Percentiles rank a stretch among this genome's conserved stretches.
Evolutionary conservation across 2,797 vertebrate species (phyloP).

Genomic region (Chelonia mydas): DNA sequence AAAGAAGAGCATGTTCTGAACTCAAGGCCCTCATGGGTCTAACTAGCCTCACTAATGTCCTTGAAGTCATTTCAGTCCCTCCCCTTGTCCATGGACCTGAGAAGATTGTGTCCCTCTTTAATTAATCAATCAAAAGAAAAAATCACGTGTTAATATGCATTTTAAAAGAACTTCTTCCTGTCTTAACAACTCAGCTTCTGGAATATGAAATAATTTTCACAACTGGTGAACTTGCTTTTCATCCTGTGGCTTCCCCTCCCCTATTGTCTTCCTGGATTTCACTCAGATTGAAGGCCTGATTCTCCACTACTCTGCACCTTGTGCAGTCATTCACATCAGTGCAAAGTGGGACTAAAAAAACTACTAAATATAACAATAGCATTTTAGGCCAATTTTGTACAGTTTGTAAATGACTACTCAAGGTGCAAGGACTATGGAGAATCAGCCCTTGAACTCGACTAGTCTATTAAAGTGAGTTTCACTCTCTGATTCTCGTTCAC

Average conservation of each 20-base stretch:
- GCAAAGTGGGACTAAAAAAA: neutral
- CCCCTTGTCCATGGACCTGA: neutral
- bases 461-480: neutral
- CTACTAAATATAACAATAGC: neutral
- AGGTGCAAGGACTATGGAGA: neutral
- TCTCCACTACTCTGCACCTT: neutral
- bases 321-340: neutral
- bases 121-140: neutral
- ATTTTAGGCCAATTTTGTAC: neutral
- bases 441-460: neutral
- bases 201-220: neutral
- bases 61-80: neutral
- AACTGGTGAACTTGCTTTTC: neutral
- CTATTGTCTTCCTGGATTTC: neutral
- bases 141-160: neutral
- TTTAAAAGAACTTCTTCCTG: neutral
- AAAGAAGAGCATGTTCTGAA: neutral
- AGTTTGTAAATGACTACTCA: neutral
- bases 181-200: neutral
- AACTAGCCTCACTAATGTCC: neutral
- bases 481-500: neutral
- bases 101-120: neutral
- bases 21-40: fast-evolving
- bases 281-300: neutral
- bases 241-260: neutral